Percentiles rank a stretch among this genome's conserved stretches.
These are phyloP conservation scores for Rhingia rostrata DNA, from an alignment of 2,888 invertebrate species.

Conservation along the genomic window DNA sequence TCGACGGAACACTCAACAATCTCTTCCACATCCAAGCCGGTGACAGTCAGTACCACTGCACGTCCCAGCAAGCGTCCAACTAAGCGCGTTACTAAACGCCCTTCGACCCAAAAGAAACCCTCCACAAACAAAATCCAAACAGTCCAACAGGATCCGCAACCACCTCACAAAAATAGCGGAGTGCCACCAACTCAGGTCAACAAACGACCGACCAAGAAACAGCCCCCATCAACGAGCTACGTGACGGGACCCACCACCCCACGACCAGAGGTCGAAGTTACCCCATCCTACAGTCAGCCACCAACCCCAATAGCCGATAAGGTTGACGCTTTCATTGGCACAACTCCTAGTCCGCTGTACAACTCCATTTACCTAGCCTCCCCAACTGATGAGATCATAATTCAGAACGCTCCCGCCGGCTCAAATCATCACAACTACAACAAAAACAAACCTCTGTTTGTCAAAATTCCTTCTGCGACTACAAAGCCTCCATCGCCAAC, in stretches of 20 bases:
- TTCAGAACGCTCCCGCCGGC: slow-evolving; percentile 72
- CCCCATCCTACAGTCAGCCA: slow-evolving; percentile 77
- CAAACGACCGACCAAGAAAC: slow-evolving; percentile 74
- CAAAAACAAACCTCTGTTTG: slow-evolving; percentile 80
- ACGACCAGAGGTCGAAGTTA: slow-evolving; percentile 82
- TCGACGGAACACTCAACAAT: slow-evolving; percentile 57
- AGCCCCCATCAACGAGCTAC: slow-evolving; percentile 83
- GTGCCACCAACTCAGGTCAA: slow-evolving; percentile 77
- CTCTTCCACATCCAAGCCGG: slow-evolving; percentile 74
- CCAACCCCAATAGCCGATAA: slow-evolving; percentile 80
- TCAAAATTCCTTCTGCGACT: slow-evolving; percentile 80
- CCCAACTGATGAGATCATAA: slow-evolving; percentile 80
- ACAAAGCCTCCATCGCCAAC: slow-evolving; percentile 86
- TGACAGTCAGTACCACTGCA: slow-evolving; percentile 83
- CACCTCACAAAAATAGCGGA: slow-evolving; percentile 81
- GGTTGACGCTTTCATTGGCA: slow-evolving; percentile 79
- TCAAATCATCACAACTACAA: slow-evolving; percentile 66
- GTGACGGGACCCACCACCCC: slow-evolving; percentile 84
- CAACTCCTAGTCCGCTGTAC: slow-evolving; percentile 77
- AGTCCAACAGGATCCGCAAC: slow-evolving; percentile 42
- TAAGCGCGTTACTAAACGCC: slow-evolving; percentile 68
- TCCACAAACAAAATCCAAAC: slow-evolving; percentile 24
- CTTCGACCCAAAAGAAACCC: slow-evolving; percentile 75
- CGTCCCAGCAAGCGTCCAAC: slow-evolving; percentile 78
- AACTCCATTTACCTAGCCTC: slow-evolving; percentile 76